Percentiles rank a stretch among this genome's conserved stretches.
phyloP scores from a whole-genome alignment of 2,113 vertebrate species.

The Lipophrys pholis region DNA sequence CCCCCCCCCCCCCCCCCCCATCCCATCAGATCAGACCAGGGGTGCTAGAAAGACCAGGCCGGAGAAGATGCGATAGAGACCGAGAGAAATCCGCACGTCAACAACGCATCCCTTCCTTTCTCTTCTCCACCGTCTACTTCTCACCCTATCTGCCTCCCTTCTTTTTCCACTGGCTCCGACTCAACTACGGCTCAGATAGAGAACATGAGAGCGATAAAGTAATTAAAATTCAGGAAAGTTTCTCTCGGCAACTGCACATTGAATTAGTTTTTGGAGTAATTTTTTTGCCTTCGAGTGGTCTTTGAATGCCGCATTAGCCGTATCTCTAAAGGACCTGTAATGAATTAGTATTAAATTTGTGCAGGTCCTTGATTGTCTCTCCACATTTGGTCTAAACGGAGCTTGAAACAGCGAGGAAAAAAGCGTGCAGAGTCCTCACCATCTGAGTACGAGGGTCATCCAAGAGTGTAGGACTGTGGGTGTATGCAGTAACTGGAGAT shows the following conservation, averaged over 20 bases:
- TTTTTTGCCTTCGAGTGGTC: slow-evolving; percentile 52
- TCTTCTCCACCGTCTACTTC: slow-evolving; percentile 3
- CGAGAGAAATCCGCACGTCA: slow-evolving; percentile 18
- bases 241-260: slow-evolving; percentile 24
- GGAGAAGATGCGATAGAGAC: slow-evolving; percentile 30
- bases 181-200: slow-evolving; percentile 44
- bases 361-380: slow-evolving; percentile 40
- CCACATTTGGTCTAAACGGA: background rate
- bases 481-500: background rate
- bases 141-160: slow-evolving; percentile 28
- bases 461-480: background rate
- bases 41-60: slow-evolving; percentile 54
- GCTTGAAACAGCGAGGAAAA: background rate
- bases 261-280: slow-evolving; percentile 43
- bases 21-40: slow-evolving; percentile 24
- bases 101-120: slow-evolving; percentile 2
- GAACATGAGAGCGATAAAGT: slow-evolving; percentile 61
- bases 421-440: background rate
- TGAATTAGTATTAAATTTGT: slow-evolving; percentile 57
- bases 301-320: slow-evolving; percentile 48
- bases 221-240: slow-evolving; percentile 70
- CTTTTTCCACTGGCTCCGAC: slow-evolving; percentile 10
- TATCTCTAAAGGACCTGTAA: slow-evolving; percentile 59
- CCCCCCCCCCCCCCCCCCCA: slow-evolving; percentile 62
- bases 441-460: background rate